Base-by-base conservation (phyloP, 1,140 invertebrate species). In the Nixonia krombeini region DNA sequence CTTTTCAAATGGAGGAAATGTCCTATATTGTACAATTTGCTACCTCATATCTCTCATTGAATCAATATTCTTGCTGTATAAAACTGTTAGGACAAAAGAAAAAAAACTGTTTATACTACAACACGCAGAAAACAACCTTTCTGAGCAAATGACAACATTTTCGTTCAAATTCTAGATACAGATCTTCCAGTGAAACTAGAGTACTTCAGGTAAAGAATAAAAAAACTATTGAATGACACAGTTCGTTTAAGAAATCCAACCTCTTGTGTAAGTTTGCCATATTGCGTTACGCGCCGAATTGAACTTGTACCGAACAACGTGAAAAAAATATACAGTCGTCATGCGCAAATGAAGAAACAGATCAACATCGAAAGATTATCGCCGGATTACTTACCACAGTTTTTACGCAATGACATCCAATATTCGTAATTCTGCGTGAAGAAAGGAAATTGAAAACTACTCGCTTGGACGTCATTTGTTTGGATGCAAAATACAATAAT, bases 281-380 rank as follows among this genome's bases (percentile, higher is more conserved):
- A 58, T 58, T 45, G 52, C 21, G 33, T 44, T 55, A 70, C 50
- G 46, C 61, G 68, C 52, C 55, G 38, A 51, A 49, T 52, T 16
- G 53, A 70, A 66, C 29, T 47, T 58, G 15, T 62, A 47, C 49
- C 33, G 31, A 38, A 23, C 42, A 47, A 10, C 33, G 17, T 21
- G 21, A 49, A 28, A 52, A 37, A 37, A 37, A 33, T 33, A 3
- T n/a, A n/a, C n/a, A n/a, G n/a, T 8, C 16, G 28, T n/a, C n/a
- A 46, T 52, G 23, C 29, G 45, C 63, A 50, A 41, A 49, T 21
- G 33, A 41, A 56, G 52, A 66, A 59, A 66, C 35, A 56, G 40
- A 49, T 58, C 45, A 45, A n/a, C 31, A 41, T 17, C 38, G 41
- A 29, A 41, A 44, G 42, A 42, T 28, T 40, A 15, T 16, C 29